Base-by-base conservation (phyloP, 2,113 vertebrate genomes). In the Columba janthina region DNA sequence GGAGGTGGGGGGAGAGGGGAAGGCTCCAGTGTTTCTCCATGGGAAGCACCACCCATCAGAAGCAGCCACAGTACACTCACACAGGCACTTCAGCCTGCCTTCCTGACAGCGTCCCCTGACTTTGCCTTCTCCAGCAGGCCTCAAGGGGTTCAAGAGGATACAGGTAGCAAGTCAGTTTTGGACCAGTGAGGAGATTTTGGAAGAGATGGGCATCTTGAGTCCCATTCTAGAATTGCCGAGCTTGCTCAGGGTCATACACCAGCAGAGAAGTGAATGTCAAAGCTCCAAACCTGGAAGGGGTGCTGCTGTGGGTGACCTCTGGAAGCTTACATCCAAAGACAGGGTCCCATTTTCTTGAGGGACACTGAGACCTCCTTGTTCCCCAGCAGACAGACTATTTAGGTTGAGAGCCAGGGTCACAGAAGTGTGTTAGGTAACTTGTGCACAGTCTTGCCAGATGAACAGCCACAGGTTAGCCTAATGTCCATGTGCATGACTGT, bases 21-120 rank as follows among this genome's bases (percentile, higher is more conserved):
- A 46, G 32, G 8, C n/a, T 56, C 32, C 24, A 2, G 4, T 78
- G 40, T 64, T 46, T 24, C 32, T 15, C 20, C 2, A 1, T 1
- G 10, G 28, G 17, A 85, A n/a, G n/a, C 42, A 62, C 10, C 9
- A 5, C 32, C n/a, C 40, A 40, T 14, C 53, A 51, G 44, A 44
- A 73, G 36, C 53, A 50, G 48, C 40, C 34, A 50, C 22, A 61
- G 26, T 38, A 12, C 38, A 10, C 11, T 38, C 38, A 50, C 61
- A 36, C 9, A 24, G 28, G 17, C 18, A 36, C 36, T 74, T 66
- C 53, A 74, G 31, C 25, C 22, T 22, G 26, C 36, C 31, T 57
- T 73, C 11, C 58, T 26, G 67, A 73, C 29, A 38, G 12, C 7
- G 42, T 56, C 7, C 42, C 25, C 42, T 40, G 42, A 24, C 58